phyloP scores from a whole-genome alignment of 2,113 vertebrate species.

The Eurystomus gularis region DNA sequence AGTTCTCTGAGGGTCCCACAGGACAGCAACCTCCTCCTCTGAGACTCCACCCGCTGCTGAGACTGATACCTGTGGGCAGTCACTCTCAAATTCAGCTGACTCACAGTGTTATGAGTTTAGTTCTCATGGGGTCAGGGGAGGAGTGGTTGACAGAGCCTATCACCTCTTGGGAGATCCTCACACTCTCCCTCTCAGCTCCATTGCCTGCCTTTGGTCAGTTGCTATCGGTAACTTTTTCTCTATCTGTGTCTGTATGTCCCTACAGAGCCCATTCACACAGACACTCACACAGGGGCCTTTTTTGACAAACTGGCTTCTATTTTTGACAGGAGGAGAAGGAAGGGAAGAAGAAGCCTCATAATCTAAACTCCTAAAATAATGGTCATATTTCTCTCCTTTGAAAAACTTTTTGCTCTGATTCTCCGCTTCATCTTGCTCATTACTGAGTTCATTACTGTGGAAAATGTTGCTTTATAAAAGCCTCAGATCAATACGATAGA shows the following conservation, averaged over 20 bases:
- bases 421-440: neutral
- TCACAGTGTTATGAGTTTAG: neutral
- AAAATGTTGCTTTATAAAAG: neutral
- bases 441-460: neutral
- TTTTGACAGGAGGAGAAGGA: neutral
- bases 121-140: neutral
- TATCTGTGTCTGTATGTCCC: neutral
- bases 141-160: neutral
- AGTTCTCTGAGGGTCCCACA: accelerated
- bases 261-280: neutral
- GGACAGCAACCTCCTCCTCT: neutral
- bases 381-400: neutral
- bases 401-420: neutral
- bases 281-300: neutral
- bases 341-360: neutral
- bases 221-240: neutral
- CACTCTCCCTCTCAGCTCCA: accelerated
- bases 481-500: neutral
- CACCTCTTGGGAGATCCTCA: neutral
- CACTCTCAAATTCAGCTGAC: accelerated
- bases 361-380: neutral
- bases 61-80: accelerated
- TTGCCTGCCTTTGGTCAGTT: accelerated
- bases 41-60: neutral
- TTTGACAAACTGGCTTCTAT: neutral